Base-by-base conservation (phyloP, 2,888 invertebrate species). In the Arrhopalites spinosus region DNA sequence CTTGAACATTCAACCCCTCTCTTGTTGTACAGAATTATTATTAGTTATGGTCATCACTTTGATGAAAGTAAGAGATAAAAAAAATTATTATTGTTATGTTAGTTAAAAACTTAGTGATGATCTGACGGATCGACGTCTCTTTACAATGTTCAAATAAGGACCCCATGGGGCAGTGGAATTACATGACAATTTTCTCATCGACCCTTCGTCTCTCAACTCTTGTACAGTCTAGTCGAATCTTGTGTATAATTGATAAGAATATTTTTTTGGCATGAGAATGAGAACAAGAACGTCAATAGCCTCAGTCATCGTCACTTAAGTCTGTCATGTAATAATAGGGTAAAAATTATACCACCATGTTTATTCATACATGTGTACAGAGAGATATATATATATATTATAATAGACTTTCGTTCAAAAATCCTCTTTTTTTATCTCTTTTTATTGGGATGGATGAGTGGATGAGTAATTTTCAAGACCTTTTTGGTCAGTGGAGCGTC, bases 401-500 rank as follows among this genome's bases (percentile, higher is more conserved):
- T 8, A 56, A 20, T 56, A 50, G 15, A 50, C n/a, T 50, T n/a
- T 50, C 53, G 1, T 53, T 20, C 23, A 53, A 20, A 20, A 8
- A 2, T 8, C 17, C n/a, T 8, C n/a, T 20, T 53, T 53, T 17
- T 45, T 50, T 17, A 50, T 20, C n/a, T 8, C n/a, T 20, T 53
- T 53, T 17, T 45, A 45, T 11, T 56, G 23, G 59, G 2, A 23
- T 59, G 59, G 59, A 59, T 59, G 59, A 59, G 59, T 59, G 30
- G 69, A 69, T 23, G 70, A 70, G 56, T 70, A 30, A 56, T 70
- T 70, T 70, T 23, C 17, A 70, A 70, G 70, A 70, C 70, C 70
- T 70, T 70, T 70, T 70, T 70, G 69, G 69, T 50, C 69, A 70
- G 50, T 70, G 56, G 70, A 70, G 56, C 70, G 53, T 66, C 66